phyloP scores from a whole-genome alignment of 2,888 invertebrate genomes.

The Helobdella robusta region DNA sequence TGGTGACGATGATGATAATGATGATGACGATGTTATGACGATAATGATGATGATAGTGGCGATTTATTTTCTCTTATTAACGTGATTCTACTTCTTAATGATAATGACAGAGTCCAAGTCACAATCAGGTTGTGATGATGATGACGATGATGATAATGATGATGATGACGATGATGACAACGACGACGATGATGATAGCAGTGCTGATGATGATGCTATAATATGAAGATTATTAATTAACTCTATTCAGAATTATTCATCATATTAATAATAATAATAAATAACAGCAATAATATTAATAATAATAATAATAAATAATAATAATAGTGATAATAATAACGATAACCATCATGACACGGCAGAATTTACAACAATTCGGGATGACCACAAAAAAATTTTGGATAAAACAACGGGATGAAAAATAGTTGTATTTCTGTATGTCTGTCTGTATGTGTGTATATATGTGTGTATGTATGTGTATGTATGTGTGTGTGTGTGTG shows the following conservation, averaged over 20 bases:
- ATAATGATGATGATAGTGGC: slow-evolving; percentile 5
- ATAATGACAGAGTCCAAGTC: no score
- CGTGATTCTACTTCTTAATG: no score
- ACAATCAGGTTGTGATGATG: slow-evolving; percentile 12
- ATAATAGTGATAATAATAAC: neutral
- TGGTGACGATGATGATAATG: slow-evolving; percentile 11
- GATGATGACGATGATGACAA: slow-evolving; percentile 12
- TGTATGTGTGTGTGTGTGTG: slow-evolving; percentile 16
- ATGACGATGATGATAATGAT: slow-evolving; percentile 18
- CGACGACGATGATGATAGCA: slow-evolving; percentile 4
- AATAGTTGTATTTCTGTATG: slow-evolving; percentile 12
- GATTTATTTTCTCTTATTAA: no score
- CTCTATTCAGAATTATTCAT: no score
- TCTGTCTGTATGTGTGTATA: slow-evolving; percentile 24
- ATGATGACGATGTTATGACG: slow-evolving; percentile 14
- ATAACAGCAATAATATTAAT: no score
- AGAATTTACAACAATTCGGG: no score
- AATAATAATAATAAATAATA: neutral
- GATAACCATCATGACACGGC: neutral
- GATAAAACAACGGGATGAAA: neutral
- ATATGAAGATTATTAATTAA: no score
- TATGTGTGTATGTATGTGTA: slow-evolving; percentile 23
- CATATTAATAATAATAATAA: no score
- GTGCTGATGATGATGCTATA: slow-evolving; percentile 17
- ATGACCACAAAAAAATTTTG: neutral